Base-by-base conservation (phyloP, 2,888 invertebrate genomes). In the Patella caerulea region DNA sequence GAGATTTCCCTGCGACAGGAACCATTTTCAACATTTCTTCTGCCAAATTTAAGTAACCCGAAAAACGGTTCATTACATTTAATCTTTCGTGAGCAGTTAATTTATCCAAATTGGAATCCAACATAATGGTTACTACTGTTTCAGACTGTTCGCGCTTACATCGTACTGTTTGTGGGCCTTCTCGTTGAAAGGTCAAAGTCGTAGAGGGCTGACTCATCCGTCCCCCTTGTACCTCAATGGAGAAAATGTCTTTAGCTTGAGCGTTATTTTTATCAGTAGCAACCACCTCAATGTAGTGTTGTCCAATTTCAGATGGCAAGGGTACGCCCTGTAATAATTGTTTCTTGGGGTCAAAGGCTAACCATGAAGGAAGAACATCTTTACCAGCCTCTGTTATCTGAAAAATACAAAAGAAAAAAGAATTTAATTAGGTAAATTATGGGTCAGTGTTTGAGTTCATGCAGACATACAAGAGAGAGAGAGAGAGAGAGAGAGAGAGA, bases 291-390 rank as follows among this genome's bases (percentile, higher is more conserved):
- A 92, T 84, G 82, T 94, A 94, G 89, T 95, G 93, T 73, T 94
- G 93, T 74, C 95, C 96, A 15, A 94, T 90, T 90, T 96, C 87
- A 53, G 84, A 73, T 59, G 88, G 86, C 5, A 87, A 83, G 0
- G 96, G 96, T 76, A 96, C 94, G 24, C 96, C 96, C 91, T 94
- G 94, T 88, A 96, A 93, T 78, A 94, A 93, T n/a, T 94, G 94
- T 82, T 94, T 94, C 76, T 93, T 93, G 76, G 94, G 93, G 91
- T 96, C 95, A 92, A 95, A 95, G 82, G 94, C 93, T 86, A 92
- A 81, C 92, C 92, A 92, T 4, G 81, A 75, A 15, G 92, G 92
- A 11, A 92, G 86, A 7, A 71, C 74, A 19, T 80, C 76, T 71
- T 85, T 86, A 7, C 85, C 86, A n/a, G 83, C 85, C 72, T 86